Evolutionary conservation across 2,113 vertebrate species (phyloP).

Genomic region (Lanius ludovicianus): DNA sequence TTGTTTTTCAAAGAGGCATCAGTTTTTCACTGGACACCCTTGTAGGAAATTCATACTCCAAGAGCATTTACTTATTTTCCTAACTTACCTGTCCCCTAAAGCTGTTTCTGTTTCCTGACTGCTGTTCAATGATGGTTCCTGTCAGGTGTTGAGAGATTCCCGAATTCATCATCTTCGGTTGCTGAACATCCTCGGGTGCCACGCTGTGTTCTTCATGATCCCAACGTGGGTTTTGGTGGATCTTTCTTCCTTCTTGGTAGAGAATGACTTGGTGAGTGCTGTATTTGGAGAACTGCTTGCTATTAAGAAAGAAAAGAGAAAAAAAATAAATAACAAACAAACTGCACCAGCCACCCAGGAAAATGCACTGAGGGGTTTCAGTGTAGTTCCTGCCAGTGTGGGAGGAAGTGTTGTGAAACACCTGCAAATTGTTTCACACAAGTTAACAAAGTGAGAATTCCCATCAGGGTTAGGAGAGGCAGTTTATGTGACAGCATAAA

Average conservation of each 20-base stretch:
- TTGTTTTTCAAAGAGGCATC: background rate
- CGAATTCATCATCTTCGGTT: slow-evolving; percentile 90
- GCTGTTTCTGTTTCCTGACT: background rate
- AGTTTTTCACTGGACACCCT: background rate
- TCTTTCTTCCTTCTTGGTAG: slow-evolving; percentile 91
- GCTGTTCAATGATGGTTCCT: background rate
- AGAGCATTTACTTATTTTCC: background rate
- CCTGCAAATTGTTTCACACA: background rate
- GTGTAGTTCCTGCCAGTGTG: background rate
- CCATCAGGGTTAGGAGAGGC: background rate
- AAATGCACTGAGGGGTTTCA: background rate
- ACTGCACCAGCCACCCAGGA: background rate
- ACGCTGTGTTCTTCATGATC: slow-evolving; percentile 95
- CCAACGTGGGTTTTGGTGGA: slow-evolving; percentile 96
- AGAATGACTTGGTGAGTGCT: slow-evolving; percentile 89
- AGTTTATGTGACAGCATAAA: fast-evolving
- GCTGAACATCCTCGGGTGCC: slow-evolving; percentile 92
- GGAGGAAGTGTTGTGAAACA: slow-evolving; percentile 25
- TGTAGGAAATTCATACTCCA: fast-evolving
- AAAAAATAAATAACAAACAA: background rate
- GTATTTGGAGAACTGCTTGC: background rate
- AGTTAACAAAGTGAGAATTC: background rate
- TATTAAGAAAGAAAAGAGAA: fast-evolving
- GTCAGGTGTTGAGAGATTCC: slow-evolving; percentile 91
- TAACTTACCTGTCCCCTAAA: background rate